A percentile compares a stretch with the other conserved stretches of the same genome.
phyloP scores from a whole-genome alignment of 2,797 vertebrate species.

The Vespertilio murinus region DNA sequence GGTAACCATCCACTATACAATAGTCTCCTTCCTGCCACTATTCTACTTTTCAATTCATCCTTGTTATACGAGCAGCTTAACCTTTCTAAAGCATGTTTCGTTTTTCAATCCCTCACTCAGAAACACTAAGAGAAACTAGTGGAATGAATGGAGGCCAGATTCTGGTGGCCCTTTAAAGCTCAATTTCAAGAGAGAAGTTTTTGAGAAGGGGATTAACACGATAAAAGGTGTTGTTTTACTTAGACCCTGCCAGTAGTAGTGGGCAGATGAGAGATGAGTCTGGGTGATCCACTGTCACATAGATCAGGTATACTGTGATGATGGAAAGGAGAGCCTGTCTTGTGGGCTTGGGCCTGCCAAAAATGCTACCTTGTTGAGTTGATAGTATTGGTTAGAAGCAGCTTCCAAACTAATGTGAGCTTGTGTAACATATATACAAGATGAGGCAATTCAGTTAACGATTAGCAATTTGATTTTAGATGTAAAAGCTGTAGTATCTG shows the following conservation, averaged over 20 bases:
- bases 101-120: background rate
- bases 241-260: background rate
- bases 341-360: background rate
- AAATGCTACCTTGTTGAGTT: background rate
- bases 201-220: background rate
- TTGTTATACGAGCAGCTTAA: slow-evolving; percentile 34
- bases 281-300: background rate
- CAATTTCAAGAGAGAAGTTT: slow-evolving; percentile 11
- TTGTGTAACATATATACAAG: slow-evolving; percentile 2
- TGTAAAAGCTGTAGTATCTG: background rate
- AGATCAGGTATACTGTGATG: background rate
- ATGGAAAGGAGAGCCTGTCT: background rate
- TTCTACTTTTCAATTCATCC: background rate
- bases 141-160: background rate
- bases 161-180: background rate
- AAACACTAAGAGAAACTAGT: slow-evolving; percentile 3
- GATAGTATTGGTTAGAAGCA: background rate
- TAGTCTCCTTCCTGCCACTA: slow-evolving; percentile 28
- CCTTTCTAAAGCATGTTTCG: slow-evolving; percentile 45
- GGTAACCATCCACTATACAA: background rate
- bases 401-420: background rate
- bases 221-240: slow-evolving; percentile 27
- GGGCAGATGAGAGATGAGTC: background rate
- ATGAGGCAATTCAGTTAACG: slow-evolving; percentile 35
- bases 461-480: slow-evolving; percentile 21